Conservation (phyloP, 2,113 vertebrate genomes). For the Paracanthobrama guichenoti region DNA sequence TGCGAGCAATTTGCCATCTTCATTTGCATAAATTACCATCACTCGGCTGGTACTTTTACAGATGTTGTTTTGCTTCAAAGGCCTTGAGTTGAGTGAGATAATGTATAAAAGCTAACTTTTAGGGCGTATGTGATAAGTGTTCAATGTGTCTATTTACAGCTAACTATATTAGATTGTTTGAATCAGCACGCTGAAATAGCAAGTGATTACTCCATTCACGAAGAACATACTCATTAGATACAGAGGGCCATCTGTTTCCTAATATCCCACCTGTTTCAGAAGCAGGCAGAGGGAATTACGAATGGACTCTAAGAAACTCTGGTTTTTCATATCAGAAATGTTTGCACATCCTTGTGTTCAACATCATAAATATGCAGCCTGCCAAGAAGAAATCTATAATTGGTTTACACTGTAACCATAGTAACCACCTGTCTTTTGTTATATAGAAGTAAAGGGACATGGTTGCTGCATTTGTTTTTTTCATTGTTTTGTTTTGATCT, state of each 20-base stretch:
- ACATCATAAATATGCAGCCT: slow-evolving; percentile 10
- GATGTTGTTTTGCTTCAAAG: background rate
- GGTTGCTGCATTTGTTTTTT: slow-evolving; percentile 28
- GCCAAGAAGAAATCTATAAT: slow-evolving; percentile 41
- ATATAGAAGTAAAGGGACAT: slow-evolving; percentile 29
- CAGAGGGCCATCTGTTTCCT: slow-evolving; percentile 16
- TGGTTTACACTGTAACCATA: slow-evolving; percentile 54
- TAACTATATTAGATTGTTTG: background rate
- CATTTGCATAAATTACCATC: slow-evolving; percentile 53
- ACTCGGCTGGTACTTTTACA: slow-evolving; percentile 30
- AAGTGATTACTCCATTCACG: slow-evolving; percentile 27
- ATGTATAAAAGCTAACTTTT: background rate
- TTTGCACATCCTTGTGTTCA: background rate
- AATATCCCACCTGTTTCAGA: slow-evolving; percentile 13
- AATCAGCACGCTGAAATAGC: slow-evolving; percentile 2
- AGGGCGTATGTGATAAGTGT: background rate
- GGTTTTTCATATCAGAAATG: slow-evolving; percentile 12
- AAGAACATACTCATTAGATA: slow-evolving; percentile 18
- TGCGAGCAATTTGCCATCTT: slow-evolving; percentile 35
- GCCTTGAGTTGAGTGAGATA: background rate
- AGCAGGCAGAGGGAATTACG: background rate
- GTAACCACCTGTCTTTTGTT: slow-evolving; percentile 52
- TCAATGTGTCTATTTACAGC: slow-evolving; percentile 8
- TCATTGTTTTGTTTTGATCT: slow-evolving; percentile 12
- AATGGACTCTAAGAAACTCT: background rate